These are phyloP conservation scores for Syngnathus floridae DNA, from an alignment of 2,113 vertebrate genomes.

Conservation along the genomic window DNA sequence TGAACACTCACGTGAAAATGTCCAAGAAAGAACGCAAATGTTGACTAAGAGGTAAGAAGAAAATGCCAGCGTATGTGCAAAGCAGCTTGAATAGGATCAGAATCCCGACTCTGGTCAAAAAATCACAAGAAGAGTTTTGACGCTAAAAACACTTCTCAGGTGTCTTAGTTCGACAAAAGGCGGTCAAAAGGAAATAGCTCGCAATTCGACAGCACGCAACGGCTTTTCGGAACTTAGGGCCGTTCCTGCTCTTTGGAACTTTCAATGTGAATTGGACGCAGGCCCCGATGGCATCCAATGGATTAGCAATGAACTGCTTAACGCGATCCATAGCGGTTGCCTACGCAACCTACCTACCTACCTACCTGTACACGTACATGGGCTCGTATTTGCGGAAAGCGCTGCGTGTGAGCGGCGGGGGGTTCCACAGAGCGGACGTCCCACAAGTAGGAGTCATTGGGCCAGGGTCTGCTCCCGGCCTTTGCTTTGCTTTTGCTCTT, in stretches of 20 bases:
- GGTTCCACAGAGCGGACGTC: slow-evolving; percentile 60
- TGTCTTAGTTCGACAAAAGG: too few species aligned
- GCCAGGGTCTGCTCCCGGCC: slow-evolving; percentile 64
- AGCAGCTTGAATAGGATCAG: neutral
- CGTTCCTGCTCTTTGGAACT: too few species aligned
- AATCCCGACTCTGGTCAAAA: neutral
- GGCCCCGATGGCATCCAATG: too few species aligned
- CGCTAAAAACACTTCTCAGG: too few species aligned
- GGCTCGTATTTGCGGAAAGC: slow-evolving; percentile 43
- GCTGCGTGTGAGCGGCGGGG: slow-evolving; percentile 30
- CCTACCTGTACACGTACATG: slow-evolving; percentile 55
- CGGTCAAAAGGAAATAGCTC: neutral
- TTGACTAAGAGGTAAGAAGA: neutral
- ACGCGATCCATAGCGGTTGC: neutral
- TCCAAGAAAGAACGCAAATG: neutral
- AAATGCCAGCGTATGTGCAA: neutral
- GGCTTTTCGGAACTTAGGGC: too few species aligned
- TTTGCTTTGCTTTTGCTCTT: slow-evolving; percentile 78
- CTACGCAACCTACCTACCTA: too few species aligned
- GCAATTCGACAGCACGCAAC: too few species aligned
- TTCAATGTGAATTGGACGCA: too few species aligned
- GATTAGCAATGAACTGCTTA: too few species aligned
- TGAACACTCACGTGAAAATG: neutral
- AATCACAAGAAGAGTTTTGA: neutral
- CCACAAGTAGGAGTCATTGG: slow-evolving; percentile 66